Evolutionary conservation across 2,113 vertebrate species (phyloP), one percentile per base, ranked within the genome.

Genomic region (Cervus canadensis): DNA sequence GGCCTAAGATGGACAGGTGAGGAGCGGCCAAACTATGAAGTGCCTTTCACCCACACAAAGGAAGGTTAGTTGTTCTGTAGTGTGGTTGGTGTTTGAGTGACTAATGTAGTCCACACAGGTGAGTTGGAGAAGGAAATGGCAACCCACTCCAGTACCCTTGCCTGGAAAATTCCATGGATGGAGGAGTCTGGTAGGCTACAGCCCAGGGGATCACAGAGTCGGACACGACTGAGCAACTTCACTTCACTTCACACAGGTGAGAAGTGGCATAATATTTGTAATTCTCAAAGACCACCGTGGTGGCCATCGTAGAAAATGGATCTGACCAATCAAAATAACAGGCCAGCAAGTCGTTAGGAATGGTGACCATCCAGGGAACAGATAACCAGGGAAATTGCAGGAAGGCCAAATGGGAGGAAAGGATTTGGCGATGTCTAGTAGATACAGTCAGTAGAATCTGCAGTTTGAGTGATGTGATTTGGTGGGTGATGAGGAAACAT

Each of bases 11-110:
- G 16, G 25, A 30, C 43, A 86, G 54, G 0, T 71, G 16, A 36
- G 6, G 4, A 2, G 40, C 1, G 0, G 17, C 30, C 45, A 5
- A 12, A 25, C 26, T 0, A 3, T 0, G 30, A 48, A 30, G 25
- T 3, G 25, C 43, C 19, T 0, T 26, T 71, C 2, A 0, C 50
- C 28, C 40, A 1, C 1, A 9, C 26, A 5, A 0, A 5, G 7
- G 25, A 33, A 33, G 2, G 6, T 16, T 16, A 1, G 7, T n/a
- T 10, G 9, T 25, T 26, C 43, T 26, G 11, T 28, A 10, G 11
- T 16, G 28, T 36, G 52, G 16, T 25, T 15, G 11, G 54, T 5
- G 1, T 50, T 16, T 25, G 2, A 33, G 7, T 81, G 12, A 30
- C 33, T 43, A 16, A 26, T 21, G 43, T 5, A 3, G n/a, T 21